A percentile compares a stretch with the other conserved stretches of the same genome.
phyloP scores from a whole-genome alignment of 2,797 vertebrate species.

The Rhinogobio ventralis region DNA sequence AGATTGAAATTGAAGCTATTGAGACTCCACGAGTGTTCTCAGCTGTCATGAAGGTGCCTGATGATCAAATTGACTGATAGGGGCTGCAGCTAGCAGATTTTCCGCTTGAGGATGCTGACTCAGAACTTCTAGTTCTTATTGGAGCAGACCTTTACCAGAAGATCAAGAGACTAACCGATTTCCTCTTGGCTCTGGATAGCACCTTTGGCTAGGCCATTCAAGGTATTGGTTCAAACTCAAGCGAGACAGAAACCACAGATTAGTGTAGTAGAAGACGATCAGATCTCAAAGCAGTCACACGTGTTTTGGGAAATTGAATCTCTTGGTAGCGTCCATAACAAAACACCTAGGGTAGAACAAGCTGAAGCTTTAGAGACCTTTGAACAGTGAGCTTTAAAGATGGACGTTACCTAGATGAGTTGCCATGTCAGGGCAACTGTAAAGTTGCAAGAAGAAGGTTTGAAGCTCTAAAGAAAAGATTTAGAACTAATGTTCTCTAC shows the following conservation, averaged over 20 bases:
- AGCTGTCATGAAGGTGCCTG: neutral
- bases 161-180: neutral
- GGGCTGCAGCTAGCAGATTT: neutral
- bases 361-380: neutral
- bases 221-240: neutral
- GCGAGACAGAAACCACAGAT: neutral
- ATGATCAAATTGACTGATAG: slow-evolving; percentile 9
- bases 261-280: neutral
- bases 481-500: neutral
- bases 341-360: neutral
- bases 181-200: neutral
- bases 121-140: too few relatives aligned
- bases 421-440: neutral
- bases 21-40: neutral
- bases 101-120: neutral
- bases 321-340: neutral
- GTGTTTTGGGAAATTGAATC: neutral
- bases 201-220: neutral
- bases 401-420: neutral
- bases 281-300: neutral
- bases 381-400: too few relatives aligned
- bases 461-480: neutral
- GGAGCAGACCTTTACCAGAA: neutral
- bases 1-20: neutral
- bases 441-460: neutral